Percentiles rank a stretch among this genome's conserved stretches.
Evolutionary conservation across 2,797 vertebrate species (phyloP).

Genomic region (Naso thynnoides): DNA sequence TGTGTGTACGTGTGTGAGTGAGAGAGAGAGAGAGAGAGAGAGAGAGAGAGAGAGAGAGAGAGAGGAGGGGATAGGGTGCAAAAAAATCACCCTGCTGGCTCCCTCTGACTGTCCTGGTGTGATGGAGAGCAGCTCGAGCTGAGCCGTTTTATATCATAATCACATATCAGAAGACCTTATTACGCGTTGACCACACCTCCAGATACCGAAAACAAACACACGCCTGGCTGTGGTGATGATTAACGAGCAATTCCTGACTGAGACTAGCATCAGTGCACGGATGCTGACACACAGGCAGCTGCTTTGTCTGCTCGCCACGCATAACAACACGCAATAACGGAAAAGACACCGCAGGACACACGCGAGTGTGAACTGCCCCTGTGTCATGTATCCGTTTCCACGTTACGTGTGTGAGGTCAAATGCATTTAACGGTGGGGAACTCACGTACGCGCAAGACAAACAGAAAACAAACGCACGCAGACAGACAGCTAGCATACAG

Average conservation of each 20-base stretch:
- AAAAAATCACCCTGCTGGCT: slow-evolving; percentile 19
- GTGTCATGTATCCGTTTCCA: slow-evolving; percentile 35
- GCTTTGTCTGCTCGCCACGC: slow-evolving; percentile 46
- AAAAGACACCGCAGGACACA: neutral
- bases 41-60: too few species aligned
- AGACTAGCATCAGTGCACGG: slow-evolving; percentile 23
- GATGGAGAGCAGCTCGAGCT: neutral
- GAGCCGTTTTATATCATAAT: slow-evolving; percentile 9
- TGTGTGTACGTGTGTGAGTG: neutral
- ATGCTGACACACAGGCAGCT: slow-evolving; percentile 43
- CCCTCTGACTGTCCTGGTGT: slow-evolving; percentile 11
- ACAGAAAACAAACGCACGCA: slow-evolving; percentile 30
- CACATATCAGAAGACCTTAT: slow-evolving; percentile 33
- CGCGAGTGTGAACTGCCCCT: slow-evolving; percentile 6
- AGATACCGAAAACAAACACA: slow-evolving; percentile 63
- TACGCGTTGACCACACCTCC: slow-evolving; percentile 56
- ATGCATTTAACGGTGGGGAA: slow-evolving; percentile 17
- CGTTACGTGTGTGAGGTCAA: slow-evolving; percentile 22
- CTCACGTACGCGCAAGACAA: neutral
- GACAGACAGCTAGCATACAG: slow-evolving; percentile 54
- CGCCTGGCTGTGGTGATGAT: slow-evolving; percentile 40
- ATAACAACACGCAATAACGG: neutral
- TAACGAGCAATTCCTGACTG: slow-evolving; percentile 16
- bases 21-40: neutral
- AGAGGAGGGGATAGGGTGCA: neutral